Evolutionary conservation across 1,140 invertebrate genomes (phyloP).

Genomic region (Drosophila bifasciata): DNA sequence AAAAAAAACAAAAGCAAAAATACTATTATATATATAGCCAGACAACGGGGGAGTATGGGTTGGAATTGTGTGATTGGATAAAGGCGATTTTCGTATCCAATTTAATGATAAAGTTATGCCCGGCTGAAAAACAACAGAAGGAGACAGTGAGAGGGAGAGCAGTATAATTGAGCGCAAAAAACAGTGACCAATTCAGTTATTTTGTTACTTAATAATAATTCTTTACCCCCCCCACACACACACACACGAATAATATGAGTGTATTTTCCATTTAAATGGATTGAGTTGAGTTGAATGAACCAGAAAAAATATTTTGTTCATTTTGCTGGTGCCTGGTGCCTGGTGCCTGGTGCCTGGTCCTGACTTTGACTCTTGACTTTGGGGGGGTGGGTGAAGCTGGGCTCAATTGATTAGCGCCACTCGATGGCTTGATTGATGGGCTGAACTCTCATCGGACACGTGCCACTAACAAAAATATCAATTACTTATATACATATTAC

Average conservation of each 20-base stretch:
- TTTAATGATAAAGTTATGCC: conserved; percentile 34
- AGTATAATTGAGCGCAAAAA: no score
- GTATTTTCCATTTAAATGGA: conserved; percentile 7
- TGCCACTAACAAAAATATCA: conserved; percentile 22
- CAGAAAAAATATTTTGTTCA: conserved; percentile 16
- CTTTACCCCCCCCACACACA: no score
- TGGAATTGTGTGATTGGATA: not conserved
- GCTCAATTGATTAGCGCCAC: conserved; percentile 43
- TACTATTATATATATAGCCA: no score
- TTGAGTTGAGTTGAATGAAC: conserved; percentile 23
- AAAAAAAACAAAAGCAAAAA: conserved; percentile 10
- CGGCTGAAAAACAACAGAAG: conserved; percentile 3
- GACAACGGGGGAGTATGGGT: not conserved
- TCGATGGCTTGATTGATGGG: conserved; percentile 48
- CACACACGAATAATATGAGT: not conserved
- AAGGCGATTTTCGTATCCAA: conserved; percentile 21
- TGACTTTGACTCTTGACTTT: not conserved
- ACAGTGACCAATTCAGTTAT: no score
- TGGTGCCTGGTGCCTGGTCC: no score
- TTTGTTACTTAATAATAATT: no score
- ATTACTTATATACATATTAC: conserved; percentile 11
- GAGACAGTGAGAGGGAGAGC: not conserved
- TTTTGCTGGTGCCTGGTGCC: not conserved
- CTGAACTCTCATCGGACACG: conserved; percentile 21
- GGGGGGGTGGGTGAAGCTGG: no score